Conservation (phyloP, 2,888 invertebrate genomes). For the Phorcus lineatus region DNA sequence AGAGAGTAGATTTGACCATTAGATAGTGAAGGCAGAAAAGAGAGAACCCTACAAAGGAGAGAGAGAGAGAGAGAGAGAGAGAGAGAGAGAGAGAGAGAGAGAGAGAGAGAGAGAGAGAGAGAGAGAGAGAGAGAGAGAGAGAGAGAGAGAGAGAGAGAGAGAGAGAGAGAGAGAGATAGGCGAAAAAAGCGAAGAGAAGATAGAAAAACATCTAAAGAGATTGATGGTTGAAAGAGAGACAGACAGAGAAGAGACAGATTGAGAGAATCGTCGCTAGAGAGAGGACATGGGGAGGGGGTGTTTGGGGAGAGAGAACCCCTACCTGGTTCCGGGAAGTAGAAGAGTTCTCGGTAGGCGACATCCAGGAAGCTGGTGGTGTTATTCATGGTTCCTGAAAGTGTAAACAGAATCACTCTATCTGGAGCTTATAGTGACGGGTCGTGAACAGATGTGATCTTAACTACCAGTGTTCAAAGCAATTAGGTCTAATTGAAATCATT, state of each 20-base stretch:
- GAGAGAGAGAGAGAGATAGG: neutral
- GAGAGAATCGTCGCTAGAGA: neutral
- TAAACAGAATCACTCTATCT: no score
- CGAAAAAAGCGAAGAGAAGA: no score
- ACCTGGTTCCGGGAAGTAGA: neutral
- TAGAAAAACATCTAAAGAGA: neutral
- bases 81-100: no score
- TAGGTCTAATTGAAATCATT: no score
- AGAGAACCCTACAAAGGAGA: no score
- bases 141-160: conserved; percentile 10
- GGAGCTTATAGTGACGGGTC: no score
- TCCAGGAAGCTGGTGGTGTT: neutral
- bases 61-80: no score
- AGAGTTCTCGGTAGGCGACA: neutral
- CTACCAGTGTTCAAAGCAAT: no score
- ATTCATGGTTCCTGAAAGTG: neutral
- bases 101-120: neutral
- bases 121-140: neutral
- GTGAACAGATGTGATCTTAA: no score
- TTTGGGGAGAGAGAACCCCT: neutral
- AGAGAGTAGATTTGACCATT: no score
- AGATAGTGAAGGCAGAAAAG: no score
- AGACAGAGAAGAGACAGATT: neutral
- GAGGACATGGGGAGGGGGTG: no score
- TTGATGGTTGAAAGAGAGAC: neutral